phyloP scores from a whole-genome alignment of 2,888 invertebrate genomes.

The Drosophila yooni region DNA sequence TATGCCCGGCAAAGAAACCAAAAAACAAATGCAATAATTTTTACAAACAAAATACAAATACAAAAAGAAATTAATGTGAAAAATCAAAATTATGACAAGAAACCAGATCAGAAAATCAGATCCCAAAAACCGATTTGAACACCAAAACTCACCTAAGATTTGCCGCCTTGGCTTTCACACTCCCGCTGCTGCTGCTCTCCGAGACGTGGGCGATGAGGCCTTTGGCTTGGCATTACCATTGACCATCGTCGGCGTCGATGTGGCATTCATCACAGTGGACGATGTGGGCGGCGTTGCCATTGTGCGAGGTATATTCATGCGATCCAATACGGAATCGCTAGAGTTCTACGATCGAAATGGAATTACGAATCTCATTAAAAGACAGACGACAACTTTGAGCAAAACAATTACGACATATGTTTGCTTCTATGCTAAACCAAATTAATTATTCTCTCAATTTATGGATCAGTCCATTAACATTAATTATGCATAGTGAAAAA shows the following conservation, averaged over 20 bases:
- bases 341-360: slow-evolving; percentile 85
- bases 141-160: slow-evolving; percentile 82
- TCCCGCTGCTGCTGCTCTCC: slow-evolving; percentile 78
- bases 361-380: not conserved
- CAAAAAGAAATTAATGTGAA: slow-evolving; percentile 16
- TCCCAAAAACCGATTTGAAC: not conserved
- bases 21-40: slow-evolving; percentile 49
- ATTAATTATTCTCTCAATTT: not conserved
- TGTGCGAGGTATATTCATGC: slow-evolving; percentile 76
- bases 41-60: slow-evolving; percentile 23
- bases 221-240: slow-evolving; percentile 56
- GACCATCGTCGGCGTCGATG: slow-evolving; percentile 21
- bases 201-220: slow-evolving; percentile 83
- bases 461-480: not conserved
- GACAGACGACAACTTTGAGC: slow-evolving; percentile 10
- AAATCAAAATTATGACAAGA: slow-evolving; percentile 4
- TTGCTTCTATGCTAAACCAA: not conserved
- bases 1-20: slow-evolving; percentile 62
- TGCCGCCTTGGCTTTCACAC: slow-evolving; percentile 84
- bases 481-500: not conserved
- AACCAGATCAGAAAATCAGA: slow-evolving; percentile 17
- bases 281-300: slow-evolving; percentile 51
- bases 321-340: slow-evolving; percentile 87
- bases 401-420: slow-evolving; percentile 8
- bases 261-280: slow-evolving; percentile 7